Conservation (phyloP, 2,888 invertebrate species). For the Rambutsinella grinnellia region DNA sequence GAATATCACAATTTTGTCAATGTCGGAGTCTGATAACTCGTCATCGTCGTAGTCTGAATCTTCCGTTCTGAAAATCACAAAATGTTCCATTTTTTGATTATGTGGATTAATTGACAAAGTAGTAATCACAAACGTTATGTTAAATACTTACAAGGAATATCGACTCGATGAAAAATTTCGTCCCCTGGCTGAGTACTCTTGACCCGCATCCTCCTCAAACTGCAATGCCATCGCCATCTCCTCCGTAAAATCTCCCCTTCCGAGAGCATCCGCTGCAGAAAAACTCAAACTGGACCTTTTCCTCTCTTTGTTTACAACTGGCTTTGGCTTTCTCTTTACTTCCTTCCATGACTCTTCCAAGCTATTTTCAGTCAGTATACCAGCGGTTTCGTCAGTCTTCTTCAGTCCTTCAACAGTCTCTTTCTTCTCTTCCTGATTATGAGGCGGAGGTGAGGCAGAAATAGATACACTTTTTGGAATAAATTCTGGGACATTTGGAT, state of each 20-base stretch:
- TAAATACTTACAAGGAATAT: constrained; percentile 27
- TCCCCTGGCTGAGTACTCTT: constrained; percentile 29
- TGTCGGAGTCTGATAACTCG: constrained; percentile 92
- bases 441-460: constrained; percentile 69
- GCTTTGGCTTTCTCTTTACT: constrained; percentile 60
- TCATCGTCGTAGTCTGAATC: constrained; percentile 75
- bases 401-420: not conserved
- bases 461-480: constrained; percentile 71
- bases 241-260: constrained; percentile 5
- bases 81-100: constrained; percentile 2
- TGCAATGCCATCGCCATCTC: constrained; percentile 31
- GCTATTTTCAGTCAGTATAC: constrained; percentile 7
- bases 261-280: not conserved
- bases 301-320: constrained; percentile 51
- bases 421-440: constrained; percentile 54
- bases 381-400: constrained; percentile 53
- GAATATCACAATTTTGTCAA: constrained; percentile 94
- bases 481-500: constrained; percentile 59
- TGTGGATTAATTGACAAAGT: constrained; percentile 44
- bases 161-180: constrained; percentile 30
- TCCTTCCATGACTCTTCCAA: constrained; percentile 62
- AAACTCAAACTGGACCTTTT: constrained; percentile 32
- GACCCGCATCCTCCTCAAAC: constrained; percentile 20
- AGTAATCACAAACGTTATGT: constrained; percentile 35
- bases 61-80: constrained; percentile 75